Evolutionary conservation across 1,140 invertebrate genomes (phyloP).

Genomic region (Brachionus rotundiformis): DNA sequence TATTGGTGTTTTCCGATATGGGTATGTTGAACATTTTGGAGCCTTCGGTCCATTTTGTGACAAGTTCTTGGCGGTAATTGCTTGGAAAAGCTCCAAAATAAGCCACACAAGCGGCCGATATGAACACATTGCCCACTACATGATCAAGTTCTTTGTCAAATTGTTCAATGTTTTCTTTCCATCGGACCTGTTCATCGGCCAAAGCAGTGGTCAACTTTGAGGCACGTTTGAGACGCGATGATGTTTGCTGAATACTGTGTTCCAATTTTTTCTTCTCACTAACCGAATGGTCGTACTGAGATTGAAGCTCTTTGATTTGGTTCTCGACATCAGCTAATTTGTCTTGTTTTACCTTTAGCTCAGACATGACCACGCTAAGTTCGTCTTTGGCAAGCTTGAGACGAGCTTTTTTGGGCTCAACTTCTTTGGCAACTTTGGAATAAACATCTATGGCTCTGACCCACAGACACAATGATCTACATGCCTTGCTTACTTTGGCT

Average conservation of each 20-base stretch:
- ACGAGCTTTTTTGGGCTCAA: conserved; percentile 74
- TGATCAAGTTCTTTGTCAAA: conserved; percentile 62
- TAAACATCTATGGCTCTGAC: conserved; percentile 64
- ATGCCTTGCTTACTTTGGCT: conserved; percentile 63
- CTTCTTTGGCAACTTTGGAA: conserved; percentile 59
- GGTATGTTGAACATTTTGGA: conserved; percentile 62
- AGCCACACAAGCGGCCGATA: conserved; percentile 64
- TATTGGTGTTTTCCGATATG: conserved; percentile 56
- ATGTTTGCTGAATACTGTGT: conserved; percentile 73
- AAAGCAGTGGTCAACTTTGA: conserved; percentile 79
- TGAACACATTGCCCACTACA: conserved; percentile 65
- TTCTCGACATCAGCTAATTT: conserved; percentile 63
- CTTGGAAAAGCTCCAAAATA: conserved; percentile 65
- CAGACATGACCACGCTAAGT: conserved; percentile 60
- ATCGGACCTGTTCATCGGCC: conserved; percentile 78
- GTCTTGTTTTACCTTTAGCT: conserved; percentile 62
- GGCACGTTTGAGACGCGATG: conserved; percentile 75
- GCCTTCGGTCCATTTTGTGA: conserved; percentile 54
- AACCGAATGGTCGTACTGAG: conserved; percentile 65
- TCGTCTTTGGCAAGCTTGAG: conserved; percentile 67
- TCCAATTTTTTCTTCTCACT: conserved; percentile 69
- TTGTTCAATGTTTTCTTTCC: conserved; percentile 73
- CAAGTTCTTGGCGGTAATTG: conserved; percentile 58
- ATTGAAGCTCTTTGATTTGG: conserved; percentile 64
- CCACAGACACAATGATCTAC: conserved; percentile 65